Conservation (phyloP, 2,888 invertebrate genomes). For the Gerris lacustris region DNA sequence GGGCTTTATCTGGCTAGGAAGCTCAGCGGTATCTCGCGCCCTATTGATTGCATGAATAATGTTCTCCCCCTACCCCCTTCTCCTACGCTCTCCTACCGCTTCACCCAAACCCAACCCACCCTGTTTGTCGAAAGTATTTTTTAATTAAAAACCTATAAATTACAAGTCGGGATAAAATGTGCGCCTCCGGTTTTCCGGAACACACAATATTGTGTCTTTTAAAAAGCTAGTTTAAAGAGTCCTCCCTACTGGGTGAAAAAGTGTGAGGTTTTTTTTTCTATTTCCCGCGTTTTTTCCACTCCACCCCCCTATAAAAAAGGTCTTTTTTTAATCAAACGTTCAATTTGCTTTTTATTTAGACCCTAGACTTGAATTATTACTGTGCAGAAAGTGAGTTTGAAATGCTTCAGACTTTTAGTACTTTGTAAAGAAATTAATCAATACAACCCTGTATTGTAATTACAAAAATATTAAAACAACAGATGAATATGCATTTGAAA, state of each 20-base stretch:
- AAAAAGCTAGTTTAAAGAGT: neutral
- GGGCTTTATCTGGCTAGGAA: no score
- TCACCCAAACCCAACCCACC: neutral
- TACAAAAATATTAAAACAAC: no score
- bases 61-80: conserved; percentile 9
- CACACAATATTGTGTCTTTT: neutral
- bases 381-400: no score
- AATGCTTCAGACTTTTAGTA: no score
- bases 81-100: conserved; percentile 10
- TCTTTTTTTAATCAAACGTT: neutral
- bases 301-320: neutral
- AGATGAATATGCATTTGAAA: no score
- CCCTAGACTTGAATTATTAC: neutral
- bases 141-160: conserved; percentile 22
- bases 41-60: conserved; percentile 21
- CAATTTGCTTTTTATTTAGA: neutral
- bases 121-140: conserved; percentile 21
- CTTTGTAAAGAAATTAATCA: no score
- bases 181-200: neutral
- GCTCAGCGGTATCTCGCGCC: no score
- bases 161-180: neutral
- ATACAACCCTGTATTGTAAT: no score
- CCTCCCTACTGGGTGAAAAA: neutral
- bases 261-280: neutral
- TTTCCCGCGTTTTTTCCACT: neutral